Conservation (phyloP, 2,797 vertebrate species). For the Jordanella pulchra region DNA sequence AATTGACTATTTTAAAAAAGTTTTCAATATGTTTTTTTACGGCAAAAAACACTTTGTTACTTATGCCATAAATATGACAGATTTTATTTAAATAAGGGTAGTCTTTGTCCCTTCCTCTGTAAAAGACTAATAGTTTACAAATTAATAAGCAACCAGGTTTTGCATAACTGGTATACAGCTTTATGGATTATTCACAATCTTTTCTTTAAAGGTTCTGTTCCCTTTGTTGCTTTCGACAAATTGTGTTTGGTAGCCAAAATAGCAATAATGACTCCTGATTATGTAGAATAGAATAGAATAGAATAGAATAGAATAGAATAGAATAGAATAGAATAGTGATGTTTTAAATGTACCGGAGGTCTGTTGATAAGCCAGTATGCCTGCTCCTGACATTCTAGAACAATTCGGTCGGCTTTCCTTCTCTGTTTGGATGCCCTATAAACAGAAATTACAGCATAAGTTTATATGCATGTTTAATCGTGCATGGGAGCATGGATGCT, state of each 20-base stretch:
- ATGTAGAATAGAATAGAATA: neutral
- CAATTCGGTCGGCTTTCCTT: constrained; percentile 91
- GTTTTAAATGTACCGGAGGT: constrained; percentile 80
- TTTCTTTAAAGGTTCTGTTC: neutral
- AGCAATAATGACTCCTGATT: neutral
- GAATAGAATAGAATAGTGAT: neutral
- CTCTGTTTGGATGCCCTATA: constrained; percentile 91
- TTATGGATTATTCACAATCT: neutral
- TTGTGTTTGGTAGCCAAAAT: neutral
- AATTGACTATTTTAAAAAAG: neutral
- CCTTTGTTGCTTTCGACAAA: neutral
- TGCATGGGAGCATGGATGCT: neutral
- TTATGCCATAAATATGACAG: neutral
- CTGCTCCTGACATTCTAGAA: constrained; percentile 93
- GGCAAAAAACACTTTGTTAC: neutral
- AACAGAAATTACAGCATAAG: constrained; percentile 46
- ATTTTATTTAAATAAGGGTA: neutral
- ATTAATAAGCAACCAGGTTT: neutral
- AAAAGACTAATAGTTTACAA: no score
- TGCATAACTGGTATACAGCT: neutral
- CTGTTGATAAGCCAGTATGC: constrained; percentile 94
- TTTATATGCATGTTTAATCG: neutral
- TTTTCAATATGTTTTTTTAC: neutral
- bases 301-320: neutral
- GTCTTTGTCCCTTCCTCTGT: neutral